Conservation (phyloP, 2,113 vertebrate genomes). For the Cyprinodon variegatus region DNA sequence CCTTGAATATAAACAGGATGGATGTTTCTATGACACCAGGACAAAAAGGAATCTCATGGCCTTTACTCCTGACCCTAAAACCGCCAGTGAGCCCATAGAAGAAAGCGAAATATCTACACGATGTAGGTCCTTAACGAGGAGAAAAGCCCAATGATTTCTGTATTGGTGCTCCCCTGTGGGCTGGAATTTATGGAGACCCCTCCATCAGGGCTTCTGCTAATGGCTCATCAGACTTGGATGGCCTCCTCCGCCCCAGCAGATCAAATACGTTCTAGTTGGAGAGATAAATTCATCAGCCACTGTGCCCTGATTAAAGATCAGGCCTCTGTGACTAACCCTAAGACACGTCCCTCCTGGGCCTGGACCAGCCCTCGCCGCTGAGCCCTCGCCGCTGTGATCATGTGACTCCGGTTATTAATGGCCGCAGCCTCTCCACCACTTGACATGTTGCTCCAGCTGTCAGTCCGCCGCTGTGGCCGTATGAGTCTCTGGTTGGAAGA, state of each 20-base stretch:
- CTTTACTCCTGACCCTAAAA: too few species aligned
- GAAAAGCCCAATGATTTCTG: too few species aligned
- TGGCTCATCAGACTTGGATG: slow-evolving; percentile 55
- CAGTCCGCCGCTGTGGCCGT: slow-evolving; percentile 89
- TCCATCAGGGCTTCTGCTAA: slow-evolving; percentile 36
- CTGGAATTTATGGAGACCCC: too few species aligned
- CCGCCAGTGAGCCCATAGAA: too few species aligned
- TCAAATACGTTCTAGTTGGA: slow-evolving; percentile 64
- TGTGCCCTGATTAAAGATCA: slow-evolving; percentile 92
- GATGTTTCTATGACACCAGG: too few species aligned
- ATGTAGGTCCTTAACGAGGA: too few species aligned
- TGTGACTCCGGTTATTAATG: slow-evolving; percentile 99
- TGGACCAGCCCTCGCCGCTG: slow-evolving; percentile 71
- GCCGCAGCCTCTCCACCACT: slow-evolving; percentile 96
- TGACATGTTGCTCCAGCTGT: slow-evolving; percentile 99
- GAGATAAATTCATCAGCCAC: slow-evolving; percentile 87
- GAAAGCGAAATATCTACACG: too few species aligned
- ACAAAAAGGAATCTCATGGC: too few species aligned
- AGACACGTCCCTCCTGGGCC: slow-evolving; percentile 87
- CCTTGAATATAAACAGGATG: too few species aligned
- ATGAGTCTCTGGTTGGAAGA: slow-evolving; percentile 94
- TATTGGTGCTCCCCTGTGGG: too few species aligned
- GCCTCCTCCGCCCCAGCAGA: slow-evolving; percentile 8
- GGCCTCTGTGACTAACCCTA: slow-evolving; percentile 83
- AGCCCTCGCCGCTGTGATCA: slow-evolving; percentile 74